These are phyloP conservation scores for Oligia strigilis DNA, from an alignment of 2,888 invertebrate species.

Conservation along the genomic window DNA sequence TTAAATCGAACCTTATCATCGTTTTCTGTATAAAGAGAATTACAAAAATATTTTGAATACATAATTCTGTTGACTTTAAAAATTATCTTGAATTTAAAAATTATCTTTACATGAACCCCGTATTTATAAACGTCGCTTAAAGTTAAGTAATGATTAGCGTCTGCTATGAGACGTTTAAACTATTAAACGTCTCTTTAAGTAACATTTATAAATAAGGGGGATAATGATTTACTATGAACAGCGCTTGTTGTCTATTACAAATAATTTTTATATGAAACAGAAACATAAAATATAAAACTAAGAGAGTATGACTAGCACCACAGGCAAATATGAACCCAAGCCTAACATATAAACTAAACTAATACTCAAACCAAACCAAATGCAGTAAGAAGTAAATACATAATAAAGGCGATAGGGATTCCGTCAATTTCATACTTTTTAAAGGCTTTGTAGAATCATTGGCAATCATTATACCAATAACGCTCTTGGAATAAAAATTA, in stretches of 20 bases:
- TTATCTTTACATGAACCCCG: conserved; percentile 1
- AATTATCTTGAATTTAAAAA: conserved; percentile 10
- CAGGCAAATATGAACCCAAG: conserved; percentile 66
- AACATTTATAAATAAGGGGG: not conserved
- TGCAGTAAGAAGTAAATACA: conserved; percentile 63
- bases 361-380: conserved; percentile 65
- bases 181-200: not conserved
- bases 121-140: not conserved
- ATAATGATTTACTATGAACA: conserved; percentile 17
- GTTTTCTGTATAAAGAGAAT: conserved; percentile 61
- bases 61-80: conserved; percentile 35
- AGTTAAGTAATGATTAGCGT: not conserved
- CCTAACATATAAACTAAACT: conserved; percentile 32
- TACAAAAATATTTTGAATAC: conserved; percentile 71
- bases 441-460: not conserved
- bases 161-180: not conserved
- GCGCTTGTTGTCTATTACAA: conserved; percentile 32
- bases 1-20: conserved; percentile 56
- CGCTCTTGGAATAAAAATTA: conserved; percentile 4
- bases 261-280: conserved; percentile 34
- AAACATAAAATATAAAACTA: conserved; percentile 53
- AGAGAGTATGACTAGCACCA: conserved; percentile 77
- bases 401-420: conserved; percentile 20
- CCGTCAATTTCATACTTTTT: conserved; percentile 19
- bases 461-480: conserved; percentile 14